These are phyloP conservation scores for Conus ventricosus DNA, from an alignment of 1,140 invertebrate genomes.

Conservation along the genomic window DNA sequence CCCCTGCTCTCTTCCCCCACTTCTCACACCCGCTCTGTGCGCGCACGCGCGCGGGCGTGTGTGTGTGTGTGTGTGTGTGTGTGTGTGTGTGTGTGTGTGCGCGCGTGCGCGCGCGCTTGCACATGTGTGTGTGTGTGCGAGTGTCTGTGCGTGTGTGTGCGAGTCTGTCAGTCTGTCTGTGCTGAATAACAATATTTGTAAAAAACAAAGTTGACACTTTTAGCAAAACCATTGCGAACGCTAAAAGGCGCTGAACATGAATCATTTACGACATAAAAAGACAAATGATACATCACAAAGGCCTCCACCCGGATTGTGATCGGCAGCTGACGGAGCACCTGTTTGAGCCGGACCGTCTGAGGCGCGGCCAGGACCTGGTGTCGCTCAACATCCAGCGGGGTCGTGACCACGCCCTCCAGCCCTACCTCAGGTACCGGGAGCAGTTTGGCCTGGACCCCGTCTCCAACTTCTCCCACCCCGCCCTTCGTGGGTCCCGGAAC, in stretches of 20 bases:
- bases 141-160: not conserved
- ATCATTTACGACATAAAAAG: no score
- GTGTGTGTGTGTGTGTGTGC: not conserved
- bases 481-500: not conserved
- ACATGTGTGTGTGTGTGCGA: not conserved
- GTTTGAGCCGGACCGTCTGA: not conserved
- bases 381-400: constrained; percentile 81
- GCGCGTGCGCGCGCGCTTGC: no score
- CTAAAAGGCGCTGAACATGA: no score
- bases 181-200: no score
- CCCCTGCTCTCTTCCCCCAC: no score
- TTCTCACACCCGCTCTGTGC: no score
- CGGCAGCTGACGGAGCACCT: constrained; percentile 17
- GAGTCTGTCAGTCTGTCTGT: no score
- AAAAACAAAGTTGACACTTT: no score
- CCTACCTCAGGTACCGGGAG: constrained; percentile 43
- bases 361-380: constrained; percentile 67
- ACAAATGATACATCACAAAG: no score
- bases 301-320: no score
- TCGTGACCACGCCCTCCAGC: constrained; percentile 89
- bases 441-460: constrained; percentile 64
- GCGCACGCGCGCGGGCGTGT: no score
- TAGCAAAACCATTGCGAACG: no score
- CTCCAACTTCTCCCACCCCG: constrained; percentile 21
- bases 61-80: not conserved